These are phyloP conservation scores for Dryoscopus gambensis DNA, from an alignment of 2,113 vertebrate species.

Conservation along the genomic window DNA sequence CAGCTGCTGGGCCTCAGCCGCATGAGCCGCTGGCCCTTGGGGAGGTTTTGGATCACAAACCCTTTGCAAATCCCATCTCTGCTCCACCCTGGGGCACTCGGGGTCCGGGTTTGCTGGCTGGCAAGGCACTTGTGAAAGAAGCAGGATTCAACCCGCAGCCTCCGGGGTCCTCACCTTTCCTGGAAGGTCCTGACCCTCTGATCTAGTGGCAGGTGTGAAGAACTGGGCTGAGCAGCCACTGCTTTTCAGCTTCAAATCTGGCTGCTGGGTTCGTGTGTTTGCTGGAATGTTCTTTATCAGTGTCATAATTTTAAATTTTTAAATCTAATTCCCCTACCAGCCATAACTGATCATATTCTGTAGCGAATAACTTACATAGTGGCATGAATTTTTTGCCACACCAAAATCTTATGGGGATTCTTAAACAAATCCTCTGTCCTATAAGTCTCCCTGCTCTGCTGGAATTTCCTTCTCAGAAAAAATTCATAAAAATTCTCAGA, in stretches of 20 bases:
- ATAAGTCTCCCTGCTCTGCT: neutral
- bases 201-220: neutral
- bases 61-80: neutral
- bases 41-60: neutral
- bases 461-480: neutral
- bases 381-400: neutral
- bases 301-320: neutral
- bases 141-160: neutral
- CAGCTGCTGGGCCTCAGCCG: neutral
- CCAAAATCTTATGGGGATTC: neutral
- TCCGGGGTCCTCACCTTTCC: neutral
- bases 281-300: neutral
- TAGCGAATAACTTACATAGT: neutral
- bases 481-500: neutral
- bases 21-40: neutral
- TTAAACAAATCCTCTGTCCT: neutral
- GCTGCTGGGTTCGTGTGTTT: neutral
- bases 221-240: neutral
- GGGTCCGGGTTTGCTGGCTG: neutral
- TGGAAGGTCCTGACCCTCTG: neutral
- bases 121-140: neutral
- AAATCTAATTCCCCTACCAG: neutral
- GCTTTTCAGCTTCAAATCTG: neutral
- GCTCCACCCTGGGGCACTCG: accelerated
- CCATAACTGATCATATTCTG: neutral